Conservation (phyloP, 92 coral and sea anemone species). For the Isaurus tuberculatus region DNA sequence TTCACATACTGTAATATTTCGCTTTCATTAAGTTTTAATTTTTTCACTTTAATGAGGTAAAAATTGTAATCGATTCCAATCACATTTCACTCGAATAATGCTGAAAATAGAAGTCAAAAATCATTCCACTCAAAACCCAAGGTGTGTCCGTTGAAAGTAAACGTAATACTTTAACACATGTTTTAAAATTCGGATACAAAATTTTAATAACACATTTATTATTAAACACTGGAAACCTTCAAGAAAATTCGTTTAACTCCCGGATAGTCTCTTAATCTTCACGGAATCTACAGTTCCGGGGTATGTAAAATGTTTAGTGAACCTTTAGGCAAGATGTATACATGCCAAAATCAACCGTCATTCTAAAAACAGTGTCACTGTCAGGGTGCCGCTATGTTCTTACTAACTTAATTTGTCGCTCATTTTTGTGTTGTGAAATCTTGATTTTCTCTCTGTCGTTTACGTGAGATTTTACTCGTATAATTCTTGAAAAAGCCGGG, state of each 20-base stretch:
- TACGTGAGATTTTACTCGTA: background rate
- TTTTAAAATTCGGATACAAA: background rate
- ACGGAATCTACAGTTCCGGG: background rate
- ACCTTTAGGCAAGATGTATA: background rate
- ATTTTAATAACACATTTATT: conserved; percentile 7
- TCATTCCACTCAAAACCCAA: background rate
- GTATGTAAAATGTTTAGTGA: background rate
- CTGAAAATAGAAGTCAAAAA: background rate
- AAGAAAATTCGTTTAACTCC: background rate
- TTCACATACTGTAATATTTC: conserved; percentile 25
- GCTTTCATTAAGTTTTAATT: conserved; percentile 6
- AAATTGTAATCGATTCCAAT: background rate
- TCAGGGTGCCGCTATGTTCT: background rate
- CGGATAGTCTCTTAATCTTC: background rate
- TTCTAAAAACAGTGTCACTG: background rate
- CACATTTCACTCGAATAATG: background rate
- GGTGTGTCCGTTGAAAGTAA: background rate
- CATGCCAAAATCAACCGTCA: background rate
- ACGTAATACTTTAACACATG: background rate
- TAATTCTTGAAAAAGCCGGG: background rate
- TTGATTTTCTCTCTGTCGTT: background rate
- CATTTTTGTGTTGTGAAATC: background rate
- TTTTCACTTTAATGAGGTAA: conserved; percentile 9
- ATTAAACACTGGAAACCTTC: background rate
- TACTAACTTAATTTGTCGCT: background rate